Base-by-base conservation (phyloP, 1,140 invertebrate species). In the Capitella teleta region DNA sequence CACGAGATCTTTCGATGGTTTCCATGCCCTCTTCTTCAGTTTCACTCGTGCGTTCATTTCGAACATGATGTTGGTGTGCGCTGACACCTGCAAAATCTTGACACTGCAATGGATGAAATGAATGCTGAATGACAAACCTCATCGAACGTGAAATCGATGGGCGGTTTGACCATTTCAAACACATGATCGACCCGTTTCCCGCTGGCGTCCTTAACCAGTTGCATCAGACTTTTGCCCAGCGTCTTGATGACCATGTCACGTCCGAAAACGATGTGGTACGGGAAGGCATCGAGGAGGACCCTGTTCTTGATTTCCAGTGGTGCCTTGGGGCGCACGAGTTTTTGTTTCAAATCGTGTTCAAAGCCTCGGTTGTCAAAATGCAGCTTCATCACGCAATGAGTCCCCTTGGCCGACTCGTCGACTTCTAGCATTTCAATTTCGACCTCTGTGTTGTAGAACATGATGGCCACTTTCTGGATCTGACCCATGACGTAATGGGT, bases 221-320 rank as follows among this genome's bases (percentile, higher is more conserved):
- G 85, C 78, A 85, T 82, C n/a, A 96, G 68, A 0, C 89, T 91
- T 67, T 88, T 86, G 5, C 92, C 92, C 48, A 90, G 58, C 43
- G 61, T 67, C n/a, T 81, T 77, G 14, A 97, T 86, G 6, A 85
- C 73, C 86, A 98, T 88, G 59, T 90, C 83, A 1, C 84, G 87
- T 82, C 87, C 85, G 73, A 97, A 96, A 21, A 94, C 87, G 57
- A 97, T 86, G 72, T 90, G 92, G 74, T 97, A 97, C 4, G 94
- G 93, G 72, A 97, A 98, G 61, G 96, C 89, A 67, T 97, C 89
- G 59, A 97, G 95, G 6, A 97, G 76, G 4, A 93, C 60, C 19
- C 71, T 64, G 83, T 56, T 93, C 66, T 87, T 56, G n/a, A 73
- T n/a, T n/a, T n/a, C n/a, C n/a, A n/a, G n/a, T n/a, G n/a, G n/a